Conservation (phyloP, 2,888 invertebrate species). For the Oasisia sp. region DNA sequence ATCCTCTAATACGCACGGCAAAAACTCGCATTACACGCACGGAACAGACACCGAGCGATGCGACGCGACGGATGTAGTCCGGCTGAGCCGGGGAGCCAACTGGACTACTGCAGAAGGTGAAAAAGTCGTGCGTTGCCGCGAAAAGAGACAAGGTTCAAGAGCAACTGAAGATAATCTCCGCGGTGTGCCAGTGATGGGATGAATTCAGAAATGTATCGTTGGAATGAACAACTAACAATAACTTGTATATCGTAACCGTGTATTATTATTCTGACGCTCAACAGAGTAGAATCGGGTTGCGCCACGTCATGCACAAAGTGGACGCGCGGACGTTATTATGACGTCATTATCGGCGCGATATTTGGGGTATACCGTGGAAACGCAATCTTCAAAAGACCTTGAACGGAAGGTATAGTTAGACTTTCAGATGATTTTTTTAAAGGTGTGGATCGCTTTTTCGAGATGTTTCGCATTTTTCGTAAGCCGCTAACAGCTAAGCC, state of each 20-base stretch:
- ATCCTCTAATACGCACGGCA: slow-evolving; percentile 12
- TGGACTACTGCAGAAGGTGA: neutral
- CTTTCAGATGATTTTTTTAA: no score
- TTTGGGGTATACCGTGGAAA: neutral
- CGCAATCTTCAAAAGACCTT: neutral
- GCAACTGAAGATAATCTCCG: neutral
- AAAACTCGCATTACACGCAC: neutral
- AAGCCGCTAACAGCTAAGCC: no score
- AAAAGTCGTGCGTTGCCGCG: neutral
- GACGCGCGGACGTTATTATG: neutral
- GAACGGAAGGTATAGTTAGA: no score
- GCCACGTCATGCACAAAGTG: neutral
- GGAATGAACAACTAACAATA: neutral
- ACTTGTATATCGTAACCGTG: neutral
- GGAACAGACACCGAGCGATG: neutral
- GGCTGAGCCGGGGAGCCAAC: neutral
- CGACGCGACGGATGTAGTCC: neutral
- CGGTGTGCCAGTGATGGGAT: neutral
- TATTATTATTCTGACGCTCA: neutral
- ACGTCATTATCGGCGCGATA: neutral
- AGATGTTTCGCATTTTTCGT: no score
- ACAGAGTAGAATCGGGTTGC: neutral
- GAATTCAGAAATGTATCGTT: neutral
- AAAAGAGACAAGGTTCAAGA: neutral
- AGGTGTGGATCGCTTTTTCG: no score